A percentile compares a stretch with the other conserved stretches of the same genome.
Conservation (phyloP, 2,797 vertebrate genomes). For the Gila robusta region DNA sequence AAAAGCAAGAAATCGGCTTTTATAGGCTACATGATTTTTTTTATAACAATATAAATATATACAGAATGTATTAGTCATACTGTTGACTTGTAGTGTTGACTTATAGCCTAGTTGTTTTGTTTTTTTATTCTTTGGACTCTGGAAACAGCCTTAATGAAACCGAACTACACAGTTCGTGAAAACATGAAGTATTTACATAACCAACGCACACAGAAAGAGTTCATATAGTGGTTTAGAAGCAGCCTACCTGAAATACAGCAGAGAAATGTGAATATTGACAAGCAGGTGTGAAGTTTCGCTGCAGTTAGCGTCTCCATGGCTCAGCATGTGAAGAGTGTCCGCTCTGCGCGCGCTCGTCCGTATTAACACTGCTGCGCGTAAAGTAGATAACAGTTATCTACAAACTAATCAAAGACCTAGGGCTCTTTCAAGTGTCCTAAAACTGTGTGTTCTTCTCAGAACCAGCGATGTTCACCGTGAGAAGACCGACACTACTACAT, state of each 20-base stretch:
- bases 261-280: slow-evolving; percentile 67
- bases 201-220: neutral
- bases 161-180: neutral
- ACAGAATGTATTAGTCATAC: neutral
- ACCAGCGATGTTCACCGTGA: slow-evolving; percentile 5
- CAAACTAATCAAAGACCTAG: slow-evolving; percentile 34
- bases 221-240: neutral
- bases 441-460: slow-evolving; percentile 21
- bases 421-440: slow-evolving; percentile 60
- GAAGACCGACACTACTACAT: neutral
- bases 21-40: neutral
- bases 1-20: neutral
- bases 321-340: slow-evolving; percentile 51
- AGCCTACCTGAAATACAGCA: slow-evolving; percentile 75
- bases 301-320: slow-evolving; percentile 73
- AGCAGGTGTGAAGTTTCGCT: slow-evolving; percentile 74
- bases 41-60: neutral
- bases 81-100: neutral
- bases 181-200: neutral
- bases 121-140: neutral
- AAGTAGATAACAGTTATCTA: slow-evolving; percentile 54
- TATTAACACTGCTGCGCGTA: slow-evolving; percentile 34
- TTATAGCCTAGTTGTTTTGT: no score
- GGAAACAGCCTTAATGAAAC: neutral
- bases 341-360: slow-evolving; percentile 34